Base-by-base conservation (phyloP, 2,113 vertebrate species). In the Pelmatolapia mariae region DNA sequence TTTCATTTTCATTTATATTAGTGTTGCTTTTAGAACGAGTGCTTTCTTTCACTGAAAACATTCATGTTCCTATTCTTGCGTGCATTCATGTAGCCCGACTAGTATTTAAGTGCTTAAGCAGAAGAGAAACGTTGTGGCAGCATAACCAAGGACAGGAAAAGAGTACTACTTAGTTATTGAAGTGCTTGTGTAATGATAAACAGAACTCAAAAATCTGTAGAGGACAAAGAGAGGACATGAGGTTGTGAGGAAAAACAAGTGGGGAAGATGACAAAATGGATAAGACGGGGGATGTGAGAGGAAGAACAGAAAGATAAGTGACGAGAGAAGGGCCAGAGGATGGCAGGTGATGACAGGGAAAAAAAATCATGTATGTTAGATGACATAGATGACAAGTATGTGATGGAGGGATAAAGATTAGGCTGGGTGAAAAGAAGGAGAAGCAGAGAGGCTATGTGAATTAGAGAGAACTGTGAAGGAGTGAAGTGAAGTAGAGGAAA, bases 391-490 rank as follows among this genome's bases (percentile, higher is more conserved):
- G 61, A 84, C 80, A 88, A 16, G 33, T 66, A 4, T 89, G 33
- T 63, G 83, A 91, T 81, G 82, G 82, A 63, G 57, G 80, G 86
- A 84, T 89, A 85, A 86, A 82, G 40, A 90, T 53, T 57, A 83
- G 16, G 71, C 40, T 78, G 43, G 24, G 71, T 18, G 43, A 78
- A 76, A 78, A 78, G 10, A 50, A 50, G 43, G 82, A 82, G 26
- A 84, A 56, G 22, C 54, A 24, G 33, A 83, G 40, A 81, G 68
- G 53, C 47, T 36, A n/a, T 71, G 71, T 71, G 81, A 91, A 91
- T 90, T 82, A 63, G 56, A 86, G 40, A 18, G 38, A 92, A 83
- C 24, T 83, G 53, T 90, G 73, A 59, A 47, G 73, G n/a, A 63
- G 52, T 83, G 81, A 45, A 47, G 68, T 59, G 31, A 33, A 57